A percentile compares a stretch with the other conserved stretches of the same genome.
Conservation (phyloP, 2,797 vertebrate genomes). For the Sebastes hubbsi region DNA sequence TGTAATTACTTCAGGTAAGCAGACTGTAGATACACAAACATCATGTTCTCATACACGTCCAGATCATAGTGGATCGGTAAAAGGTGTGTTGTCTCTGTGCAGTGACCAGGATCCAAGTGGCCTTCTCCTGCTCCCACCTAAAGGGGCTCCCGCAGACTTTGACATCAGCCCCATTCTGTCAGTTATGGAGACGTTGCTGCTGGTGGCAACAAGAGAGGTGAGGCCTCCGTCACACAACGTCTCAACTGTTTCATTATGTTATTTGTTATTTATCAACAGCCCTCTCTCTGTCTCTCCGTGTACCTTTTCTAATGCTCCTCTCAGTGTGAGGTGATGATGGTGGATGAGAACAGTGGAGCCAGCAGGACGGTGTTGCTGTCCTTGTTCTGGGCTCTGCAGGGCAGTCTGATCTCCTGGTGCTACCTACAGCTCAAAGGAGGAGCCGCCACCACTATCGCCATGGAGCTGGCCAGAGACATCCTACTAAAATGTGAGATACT, state of each 20-base stretch:
- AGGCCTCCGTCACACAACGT: neutral
- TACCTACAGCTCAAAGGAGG: conserved; percentile 93
- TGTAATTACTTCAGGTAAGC: conserved; percentile 96
- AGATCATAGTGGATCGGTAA: neutral
- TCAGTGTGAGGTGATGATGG: conserved; percentile 93
- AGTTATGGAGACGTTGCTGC: conserved; percentile 92
- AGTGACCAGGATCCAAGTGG: conserved; percentile 95
- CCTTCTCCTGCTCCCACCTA: conserved; percentile 91
- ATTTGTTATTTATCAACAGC: neutral
- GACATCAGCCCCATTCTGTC: conserved; percentile 87
- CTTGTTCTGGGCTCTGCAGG: conserved; percentile 97
- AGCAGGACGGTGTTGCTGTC: conserved; percentile 88
- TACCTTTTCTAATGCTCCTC: neutral
- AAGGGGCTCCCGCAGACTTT: conserved; percentile 85
- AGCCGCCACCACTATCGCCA: conserved; percentile 65
- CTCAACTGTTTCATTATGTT: neutral
- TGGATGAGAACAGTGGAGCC: conserved; percentile 79
- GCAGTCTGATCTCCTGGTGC: conserved; percentile 95
- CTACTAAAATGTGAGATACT: conserved; percentile 89
- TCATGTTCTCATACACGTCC: neutral
- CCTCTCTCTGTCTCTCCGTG: neutral
- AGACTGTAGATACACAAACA: neutral
- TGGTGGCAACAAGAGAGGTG: conserved; percentile 93
- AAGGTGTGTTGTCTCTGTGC: conserved; percentile 1
- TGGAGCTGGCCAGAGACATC: conserved; percentile 87